phyloP scores from a whole-genome alignment of 2,797 vertebrate genomes.

The Trichosurus vulpecula region DNA sequence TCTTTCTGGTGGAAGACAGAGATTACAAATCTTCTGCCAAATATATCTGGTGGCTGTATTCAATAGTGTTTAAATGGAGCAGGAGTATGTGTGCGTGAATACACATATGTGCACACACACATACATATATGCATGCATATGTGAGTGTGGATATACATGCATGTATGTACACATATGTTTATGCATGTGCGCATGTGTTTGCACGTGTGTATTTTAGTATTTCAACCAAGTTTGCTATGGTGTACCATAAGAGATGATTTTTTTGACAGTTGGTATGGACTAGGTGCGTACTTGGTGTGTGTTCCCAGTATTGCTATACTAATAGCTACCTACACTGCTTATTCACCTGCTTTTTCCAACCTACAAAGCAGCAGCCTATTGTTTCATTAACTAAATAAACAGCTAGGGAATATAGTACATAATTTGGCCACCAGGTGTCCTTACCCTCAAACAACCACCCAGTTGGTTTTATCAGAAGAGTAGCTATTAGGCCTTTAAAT shows the following conservation, averaged over 20 bases:
- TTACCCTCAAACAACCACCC: neutral
- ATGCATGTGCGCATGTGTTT: neutral
- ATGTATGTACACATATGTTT: neutral
- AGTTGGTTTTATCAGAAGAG: neutral
- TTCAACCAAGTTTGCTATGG: neutral
- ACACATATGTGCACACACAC: too few relatives aligned
- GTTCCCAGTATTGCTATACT: neutral
- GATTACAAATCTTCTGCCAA: neutral
- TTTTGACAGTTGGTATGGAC: neutral
- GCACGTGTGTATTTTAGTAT: neutral
- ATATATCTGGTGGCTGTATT: neutral
- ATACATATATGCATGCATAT: neutral
- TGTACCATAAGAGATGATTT: neutral
- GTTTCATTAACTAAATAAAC: neutral
- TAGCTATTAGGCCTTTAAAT: neutral
- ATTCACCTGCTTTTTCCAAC: neutral
- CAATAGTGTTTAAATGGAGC: neutral
- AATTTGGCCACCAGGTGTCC: neutral
- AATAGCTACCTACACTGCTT: neutral
- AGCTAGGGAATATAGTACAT: neutral
- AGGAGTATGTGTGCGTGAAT: neutral
- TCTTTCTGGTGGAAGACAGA: neutral
- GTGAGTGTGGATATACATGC: neutral
- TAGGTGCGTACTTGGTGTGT: neutral
- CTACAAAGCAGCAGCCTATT: neutral